Base-by-base conservation (phyloP, 1,140 invertebrate species). In the Amyelois transitella region DNA sequence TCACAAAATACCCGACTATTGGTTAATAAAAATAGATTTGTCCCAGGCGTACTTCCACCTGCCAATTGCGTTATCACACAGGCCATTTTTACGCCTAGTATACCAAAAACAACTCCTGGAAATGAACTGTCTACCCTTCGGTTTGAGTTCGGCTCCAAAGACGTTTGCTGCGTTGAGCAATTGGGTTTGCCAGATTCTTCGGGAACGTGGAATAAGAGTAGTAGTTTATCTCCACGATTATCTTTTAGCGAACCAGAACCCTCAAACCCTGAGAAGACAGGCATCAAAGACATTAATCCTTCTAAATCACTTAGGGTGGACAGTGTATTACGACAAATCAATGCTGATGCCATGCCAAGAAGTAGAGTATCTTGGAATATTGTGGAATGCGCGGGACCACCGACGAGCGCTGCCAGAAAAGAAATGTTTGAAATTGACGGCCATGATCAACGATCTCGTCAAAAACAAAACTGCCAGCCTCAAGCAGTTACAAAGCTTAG, bases 91-190 rank as follows among this genome's bases (percentile, higher is more conserved):
- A 17, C 58, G 62, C 43, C 47, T 77, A 1, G n/a, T 63, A 14
- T 75, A 73, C 70, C 32, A 28, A 14, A 32, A 61, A 20, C 52
- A 12, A 64, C 60, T 18, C 66, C 64, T 48, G 18, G 69, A 44
- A 68, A 72, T 72, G 72, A 69, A 49, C 64, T 77, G 51, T 55
- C 64, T 18, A 32, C 55, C 50, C n/a, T 51, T 52, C 24, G 50
- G 55, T 6, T 24, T 58, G 18, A 22, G 28, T 18, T 43, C 47
- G 28, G 49, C 55, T 10, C 49, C 55, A 5, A 51, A 52, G 18
- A 45, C 18, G 18, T 58, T 58, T 12, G 43, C 55, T 17, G 14
- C 22, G 0, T 6, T 47, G 10, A 52, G 38, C 6, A 58, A 58
- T n/a, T 58, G 55, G 55, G 22, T 58, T 5, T 49, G 49, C 0